Base-by-base conservation (phyloP, 2,797 vertebrate species). In the Cuculus canorus region DNA sequence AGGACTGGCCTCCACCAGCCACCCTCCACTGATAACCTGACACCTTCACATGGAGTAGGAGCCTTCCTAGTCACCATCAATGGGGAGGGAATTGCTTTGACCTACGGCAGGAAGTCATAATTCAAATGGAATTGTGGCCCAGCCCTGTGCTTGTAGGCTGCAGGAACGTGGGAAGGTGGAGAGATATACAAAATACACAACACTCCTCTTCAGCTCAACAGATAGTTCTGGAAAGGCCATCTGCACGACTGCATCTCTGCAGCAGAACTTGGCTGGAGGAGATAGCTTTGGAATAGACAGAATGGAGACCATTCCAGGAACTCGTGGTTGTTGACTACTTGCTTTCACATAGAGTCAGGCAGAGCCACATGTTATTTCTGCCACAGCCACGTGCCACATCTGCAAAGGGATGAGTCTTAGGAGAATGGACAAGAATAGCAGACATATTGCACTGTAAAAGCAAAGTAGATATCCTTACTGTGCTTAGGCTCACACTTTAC, bases 1-100 rank as follows among this genome's bases (percentile, higher is more conserved):
- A 45, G 30, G 22, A 15, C 37, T 47, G 21, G 24, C 19, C 25
- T 56, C 27, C 28, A 33, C 9, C 23, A 60, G 13, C 16, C 4
- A 1, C 27, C 35, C 30, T 41, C 11, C 10, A 52, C n/a, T 11
- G 16, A 9, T 39, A 37, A 8, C 10, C 7, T 30, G 30, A 18
- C 50, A n/a, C 19, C 43, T 7, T 4, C 11, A 18, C 2, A 2
- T 1, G 1, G n/a, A 12, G 8, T 50, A 7, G n/a, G 17, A 37
- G 17, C 5, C 56, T 33, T 64, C 43, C 10, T 32, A 9, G 21
- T 39, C 24, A 5, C 43, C n/a, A 22, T 0, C 2, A n/a, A 23
- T 32, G 8, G 24, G 14, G 35, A n/a, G 8, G 1, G 1, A 22
- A 16, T 3, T 8, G 12, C 37, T 70, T 53, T 63, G 50, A 27